Evolutionary conservation across 2,797 vertebrate species (phyloP).

Genomic region (Potorous gilbertii): DNA sequence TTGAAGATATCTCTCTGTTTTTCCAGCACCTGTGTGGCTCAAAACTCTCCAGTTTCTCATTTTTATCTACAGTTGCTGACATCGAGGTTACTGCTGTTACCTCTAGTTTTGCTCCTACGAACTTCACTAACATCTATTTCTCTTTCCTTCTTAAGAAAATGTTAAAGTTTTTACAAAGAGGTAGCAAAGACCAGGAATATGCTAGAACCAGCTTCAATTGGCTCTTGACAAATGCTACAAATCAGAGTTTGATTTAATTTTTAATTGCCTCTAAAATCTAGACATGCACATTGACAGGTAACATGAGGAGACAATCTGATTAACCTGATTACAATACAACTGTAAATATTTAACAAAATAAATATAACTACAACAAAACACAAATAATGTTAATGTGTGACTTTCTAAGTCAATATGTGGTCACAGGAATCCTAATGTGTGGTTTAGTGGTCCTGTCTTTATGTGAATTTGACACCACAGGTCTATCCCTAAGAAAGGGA

Average conservation of each 20-base stretch:
- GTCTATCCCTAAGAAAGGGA: not conserved
- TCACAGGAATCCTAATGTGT: not conserved
- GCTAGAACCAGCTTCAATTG: not conserved
- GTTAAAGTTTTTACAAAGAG: not conserved
- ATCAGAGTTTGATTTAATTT: not conserved
- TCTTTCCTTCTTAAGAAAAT: not conserved
- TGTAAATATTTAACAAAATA: not conserved
- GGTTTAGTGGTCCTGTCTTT: not conserved
- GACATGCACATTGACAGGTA: not conserved
- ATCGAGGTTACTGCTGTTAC: not conserved
- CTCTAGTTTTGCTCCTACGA: not conserved
- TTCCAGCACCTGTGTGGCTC: not conserved
- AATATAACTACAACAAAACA: not conserved
- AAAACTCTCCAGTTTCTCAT: not conserved
- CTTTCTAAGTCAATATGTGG: not conserved
- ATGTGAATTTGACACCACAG: not conserved
- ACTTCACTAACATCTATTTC: not conserved
- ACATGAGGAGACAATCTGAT: not conserved
- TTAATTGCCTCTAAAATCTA: not conserved
- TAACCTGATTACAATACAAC: not conserved
- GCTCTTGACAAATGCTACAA: not conserved
- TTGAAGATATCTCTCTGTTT: not conserved
- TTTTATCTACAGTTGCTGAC: not conserved
- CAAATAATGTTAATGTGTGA: not conserved
- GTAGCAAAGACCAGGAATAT: not conserved